Evolutionary conservation across 1,140 invertebrate genomes (phyloP), one percentile per base, ranked within the genome.

Genomic region (Pantala flavescens): DNA sequence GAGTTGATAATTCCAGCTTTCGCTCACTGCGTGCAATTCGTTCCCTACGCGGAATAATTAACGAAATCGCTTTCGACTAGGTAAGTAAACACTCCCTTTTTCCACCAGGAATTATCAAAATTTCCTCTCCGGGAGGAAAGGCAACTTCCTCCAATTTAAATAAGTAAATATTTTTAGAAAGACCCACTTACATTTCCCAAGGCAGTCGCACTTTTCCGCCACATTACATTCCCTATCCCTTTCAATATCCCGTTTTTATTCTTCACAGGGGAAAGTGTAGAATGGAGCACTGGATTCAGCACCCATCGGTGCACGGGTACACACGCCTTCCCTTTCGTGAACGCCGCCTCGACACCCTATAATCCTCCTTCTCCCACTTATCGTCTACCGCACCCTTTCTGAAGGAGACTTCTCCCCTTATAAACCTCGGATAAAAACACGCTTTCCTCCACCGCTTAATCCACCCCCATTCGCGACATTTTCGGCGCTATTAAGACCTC

Each of bases 401-500:
- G 49, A 16, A 63, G n/a, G 12, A 3, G 3, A 3, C 49, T 21
- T 63, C 49, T 12, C 49, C 49, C n/a, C 49, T 63, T 21, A 63
- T 63, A 19, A 16, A 19, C 49, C 49, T 63, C 49, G 3, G 49
- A 19, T n/a, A 16, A 16, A 16, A 63, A 16, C 49, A 63, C 49
- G 3, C 49, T 14, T 21, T 16, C 49, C 49, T 12, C 49, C 14
- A 14, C 49, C 49, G 49, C 49, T 21, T 63, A 63, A 63, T 63
- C 49, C 49, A 3, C 49, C 49, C 49, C 49, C 49, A 63, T 63
- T 14, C 49, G 49, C 49, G 49, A 63, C 49, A 63, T 63, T 63
- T 63, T 63, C 49, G 49, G 49, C n/a, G 49, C 49, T 63, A 63
- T 63, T 63, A 63, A 63, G 49, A 12, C n/a, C 49, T 63, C 49